These are phyloP conservation scores for Pomacea canaliculata DNA, from an alignment of 2,888 invertebrate genomes.

Conservation along the genomic window DNA sequence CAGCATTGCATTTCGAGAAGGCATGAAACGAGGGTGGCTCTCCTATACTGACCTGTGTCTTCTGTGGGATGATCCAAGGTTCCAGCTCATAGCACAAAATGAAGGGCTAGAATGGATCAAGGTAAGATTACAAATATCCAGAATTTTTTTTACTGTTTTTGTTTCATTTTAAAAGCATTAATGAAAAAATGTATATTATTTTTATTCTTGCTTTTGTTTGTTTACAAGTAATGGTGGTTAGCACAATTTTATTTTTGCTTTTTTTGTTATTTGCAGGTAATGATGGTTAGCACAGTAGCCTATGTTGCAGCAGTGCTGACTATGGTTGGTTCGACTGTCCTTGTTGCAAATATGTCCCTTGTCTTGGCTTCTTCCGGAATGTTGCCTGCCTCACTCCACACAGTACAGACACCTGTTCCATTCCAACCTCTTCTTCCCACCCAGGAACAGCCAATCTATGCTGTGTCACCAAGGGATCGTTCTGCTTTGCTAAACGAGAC, in stretches of 20 bases:
- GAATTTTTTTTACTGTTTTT: not conserved
- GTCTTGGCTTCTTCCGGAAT: slow-evolving; percentile 38
- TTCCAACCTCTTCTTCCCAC: not conserved
- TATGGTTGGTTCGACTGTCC: slow-evolving; percentile 75
- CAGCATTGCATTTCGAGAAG: slow-evolving; percentile 58
- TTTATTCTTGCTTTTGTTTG: slow-evolving; percentile 3
- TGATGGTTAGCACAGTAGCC: slow-evolving; percentile 75
- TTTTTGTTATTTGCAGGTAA: slow-evolving; percentile 67
- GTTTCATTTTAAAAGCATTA: not conserved
- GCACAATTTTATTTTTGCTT: not conserved
- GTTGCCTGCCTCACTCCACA: slow-evolving; percentile 21
- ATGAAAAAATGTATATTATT: not conserved
- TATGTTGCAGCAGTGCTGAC: slow-evolving; percentile 77
- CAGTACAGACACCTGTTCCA: not conserved
- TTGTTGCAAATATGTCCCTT: slow-evolving; percentile 47
- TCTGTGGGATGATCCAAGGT: slow-evolving; percentile 39
- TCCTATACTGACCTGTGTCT: slow-evolving; percentile 58
- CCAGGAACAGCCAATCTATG: not conserved
- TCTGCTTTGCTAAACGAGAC: not conserved
- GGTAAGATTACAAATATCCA: slow-evolving; percentile 35
- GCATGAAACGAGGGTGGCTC: slow-evolving; percentile 57
- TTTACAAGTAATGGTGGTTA: slow-evolving; percentile 71
- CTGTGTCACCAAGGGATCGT: not conserved
- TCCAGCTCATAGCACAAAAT: slow-evolving; percentile 31
- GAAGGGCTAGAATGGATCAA: slow-evolving; percentile 44